Evolutionary conservation across 2,113 vertebrate genomes (phyloP), one percentile per base, ranked within the genome.

Genomic region (Tyto alba): DNA sequence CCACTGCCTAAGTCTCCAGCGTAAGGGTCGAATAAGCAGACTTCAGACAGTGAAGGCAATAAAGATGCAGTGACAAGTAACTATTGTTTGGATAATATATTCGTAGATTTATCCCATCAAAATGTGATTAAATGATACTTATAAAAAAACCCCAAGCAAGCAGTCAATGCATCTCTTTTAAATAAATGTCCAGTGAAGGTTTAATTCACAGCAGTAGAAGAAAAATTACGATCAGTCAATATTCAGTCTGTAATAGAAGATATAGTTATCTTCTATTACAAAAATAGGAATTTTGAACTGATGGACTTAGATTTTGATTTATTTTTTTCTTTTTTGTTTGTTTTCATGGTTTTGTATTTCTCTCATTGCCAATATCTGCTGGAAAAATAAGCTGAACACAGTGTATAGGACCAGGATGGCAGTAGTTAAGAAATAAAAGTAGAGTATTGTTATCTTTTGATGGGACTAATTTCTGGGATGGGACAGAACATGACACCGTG

Each of bases 21-120:
- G 96, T 92, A 94, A 93, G 88, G 62, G 57, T 50, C 23, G 12
- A 29, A 73, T 29, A 94, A 97, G 88, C 89, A 96, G 93, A 88
- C 79, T 89, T 97, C 96, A 81, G 94, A 85, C 41, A 81, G 85
- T 94, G 84, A 90, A 91, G 85, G 81, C 86, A 97, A 90, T 96
- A 96, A 93, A 88, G 93, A 95, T 71, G 80, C 13, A 74, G 48
- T 30, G 69, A 55, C 15, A 62, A 38, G 72, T 89, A 80, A 41
- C 38, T 90, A 18, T 79, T 81, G 56, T 91, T 96, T 91, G 87
- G 36, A 57, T 74, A 86, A 93, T 93, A 9, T 32, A 86, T 88
- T 94, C 88, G n/a, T 80, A 72, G 60, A 32, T 83, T 38, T 76
- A 73, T 15, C 48, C 82, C 48, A 73, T 59, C 20, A 88, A 80